Evolutionary conservation across 2,113 vertebrate species (phyloP), one percentile per base, ranked within the genome.

Genomic region (Theristicus caerulescens): DNA sequence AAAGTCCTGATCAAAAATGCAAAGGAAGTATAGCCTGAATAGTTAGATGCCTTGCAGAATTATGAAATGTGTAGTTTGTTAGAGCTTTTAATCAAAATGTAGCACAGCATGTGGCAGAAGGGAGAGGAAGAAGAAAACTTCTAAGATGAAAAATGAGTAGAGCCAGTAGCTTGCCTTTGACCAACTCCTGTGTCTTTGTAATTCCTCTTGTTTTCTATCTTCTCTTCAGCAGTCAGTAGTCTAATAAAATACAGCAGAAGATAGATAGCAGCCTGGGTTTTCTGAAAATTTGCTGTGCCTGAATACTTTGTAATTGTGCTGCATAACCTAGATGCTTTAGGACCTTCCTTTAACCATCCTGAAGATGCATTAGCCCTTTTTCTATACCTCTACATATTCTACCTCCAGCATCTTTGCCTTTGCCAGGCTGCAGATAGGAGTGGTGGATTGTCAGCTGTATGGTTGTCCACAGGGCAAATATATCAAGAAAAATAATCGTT

Each of bases 71-170:
- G 22, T 59, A 42, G 65, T 46, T 94, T 66, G 67, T 67, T 85
- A 66, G 79, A 95, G 65, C 52, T 54, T 93, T 88, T 94, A 86
- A 95, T 94, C 69, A 92, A 84, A 95, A 90, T 86, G 47, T 93
- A 88, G 52, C 44, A 36, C 57, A 92, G 52, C 72, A 59, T 82
- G 72, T 87, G 34, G 65, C 57, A 93, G 55, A 93, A 65, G 62
- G 19, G 25, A 79, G 70, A 80, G 51, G 40, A 90, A 91, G 31
- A 44, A 91, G 47, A 86, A 70, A 71, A 82, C 16, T 71, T 79
- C 14, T 20, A 25, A 87, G 62, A 72, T 91, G 83, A 96, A 94
- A 96, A 95, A 89, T 78, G 3, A 91, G 24, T 61, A 44, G 44
- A 90, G 34, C 19, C 21, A 58, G 73, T 59, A 82, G 69, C 61